phyloP scores from a whole-genome alignment of 2,888 invertebrate species.

The Stegana nigrithorax region DNA sequence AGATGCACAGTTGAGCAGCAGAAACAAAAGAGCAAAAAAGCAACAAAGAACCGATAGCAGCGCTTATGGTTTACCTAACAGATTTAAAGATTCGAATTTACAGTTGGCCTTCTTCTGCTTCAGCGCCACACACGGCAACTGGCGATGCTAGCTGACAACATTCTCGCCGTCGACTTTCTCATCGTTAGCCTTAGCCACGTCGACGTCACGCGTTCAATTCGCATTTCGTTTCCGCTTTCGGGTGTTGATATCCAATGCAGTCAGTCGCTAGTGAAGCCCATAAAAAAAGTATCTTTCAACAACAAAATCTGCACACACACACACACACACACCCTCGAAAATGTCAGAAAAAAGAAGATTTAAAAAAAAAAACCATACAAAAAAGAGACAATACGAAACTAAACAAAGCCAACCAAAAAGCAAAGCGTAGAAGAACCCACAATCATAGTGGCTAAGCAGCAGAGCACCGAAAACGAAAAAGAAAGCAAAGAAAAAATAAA shows the following conservation, averaged over 20 bases:
- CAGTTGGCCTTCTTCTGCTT: not conserved
- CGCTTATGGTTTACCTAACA: conserved; percentile 34
- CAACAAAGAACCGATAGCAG: no score
- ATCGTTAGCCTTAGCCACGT: not conserved
- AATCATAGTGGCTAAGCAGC: no score
- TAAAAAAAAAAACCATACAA: not conserved
- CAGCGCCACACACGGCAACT: not conserved
- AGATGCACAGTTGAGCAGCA: not conserved
- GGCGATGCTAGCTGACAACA: not conserved
- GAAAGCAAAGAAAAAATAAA: conserved; percentile 2
- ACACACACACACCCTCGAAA: no score
- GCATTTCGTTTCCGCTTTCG: not conserved
- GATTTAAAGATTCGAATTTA: conserved; percentile 28
- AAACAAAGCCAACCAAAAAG: no score
- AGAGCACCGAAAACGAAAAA: not conserved
- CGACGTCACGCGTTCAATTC: no score
- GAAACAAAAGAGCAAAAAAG: conserved; percentile 22
- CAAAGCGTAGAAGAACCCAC: no score
- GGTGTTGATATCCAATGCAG: conserved; percentile 12
- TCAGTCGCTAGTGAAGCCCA: not conserved
- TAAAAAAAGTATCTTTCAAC: no score
- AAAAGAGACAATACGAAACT: not conserved
- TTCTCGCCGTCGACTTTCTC: not conserved
- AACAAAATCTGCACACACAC: no score
- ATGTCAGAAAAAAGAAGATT: no score